Evolutionary conservation across 2,113 vertebrate species (phyloP), one percentile per base, ranked within the genome.

Genomic region (Origma solitaria): DNA sequence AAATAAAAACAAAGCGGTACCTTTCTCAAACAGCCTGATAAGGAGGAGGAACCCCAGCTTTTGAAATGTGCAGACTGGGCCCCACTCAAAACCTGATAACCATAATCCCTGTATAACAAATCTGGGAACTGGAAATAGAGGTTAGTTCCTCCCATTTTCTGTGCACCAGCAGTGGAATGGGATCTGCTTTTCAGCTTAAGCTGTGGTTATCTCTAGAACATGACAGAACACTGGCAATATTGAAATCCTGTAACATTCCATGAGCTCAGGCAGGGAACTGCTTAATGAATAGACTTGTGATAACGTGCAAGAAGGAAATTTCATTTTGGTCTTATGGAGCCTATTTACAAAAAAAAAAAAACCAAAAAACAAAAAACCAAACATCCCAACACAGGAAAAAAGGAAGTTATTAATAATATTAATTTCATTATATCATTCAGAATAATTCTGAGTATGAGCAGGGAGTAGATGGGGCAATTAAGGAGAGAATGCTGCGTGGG

Each of bases 191-290:
- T 40, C 27, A 54, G 0, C 21, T n/a, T 8, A 5, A 50, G 37
- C 49, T 24, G 4, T 13, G 21, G 40, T 70, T 80, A 42, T 31
- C 35, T 47, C 65, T 18, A 28, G 49, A 24, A 37, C 31, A 30
- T 0, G 0, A 35, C 25, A 76, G 40, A 69, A 16, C 19, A 11
- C 18, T 49, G 38, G 65, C 42, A 50, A 13, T 6, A 11, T 40
- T 50, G 37, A 73, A 58, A 73, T 40, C 31, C 25, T 40, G 2
- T 4, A 72, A 47, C 21, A 31, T 58, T 64, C 15, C 69, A 5
- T 2, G 37, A 64, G 45, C 44, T 37, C 57, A 49, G 57, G 17
- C 40, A 78, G 53, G n/a, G 77, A 92, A 65, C 16, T 9, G 24
- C 47, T 7, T 18, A 47, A 62, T 37, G 2, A 86, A 53, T 2